A percentile compares a stretch with the other conserved stretches of the same genome.
Conservation (phyloP, 2,797 vertebrate species). For the Heterohyrax brucei region DNA sequence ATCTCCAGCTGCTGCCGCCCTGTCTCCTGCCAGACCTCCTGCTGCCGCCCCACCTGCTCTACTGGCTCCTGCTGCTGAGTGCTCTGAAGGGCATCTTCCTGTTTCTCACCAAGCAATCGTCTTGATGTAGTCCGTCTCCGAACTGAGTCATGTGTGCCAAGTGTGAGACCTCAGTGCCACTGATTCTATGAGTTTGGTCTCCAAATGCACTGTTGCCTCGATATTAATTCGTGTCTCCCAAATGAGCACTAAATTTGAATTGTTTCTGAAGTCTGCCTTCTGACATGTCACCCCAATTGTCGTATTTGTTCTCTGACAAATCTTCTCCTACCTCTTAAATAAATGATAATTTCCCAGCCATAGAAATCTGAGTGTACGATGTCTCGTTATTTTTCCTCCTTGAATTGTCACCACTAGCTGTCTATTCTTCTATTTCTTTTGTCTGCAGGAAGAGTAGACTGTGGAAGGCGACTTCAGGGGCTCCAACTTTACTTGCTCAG, state of each 20-base stretch:
- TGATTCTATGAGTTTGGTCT: background rate
- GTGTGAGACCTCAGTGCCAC: background rate
- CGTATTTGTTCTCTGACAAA: background rate
- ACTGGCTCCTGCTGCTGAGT: constrained; percentile 64
- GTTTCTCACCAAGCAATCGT: background rate
- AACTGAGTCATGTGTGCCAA: background rate
- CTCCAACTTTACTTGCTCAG: background rate
- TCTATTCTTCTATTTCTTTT: background rate
- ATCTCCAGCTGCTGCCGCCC: background rate
- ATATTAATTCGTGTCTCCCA: background rate
- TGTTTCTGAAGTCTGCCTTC: background rate
- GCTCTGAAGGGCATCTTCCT: fast-evolving
- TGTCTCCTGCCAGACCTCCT: too few relatives aligned
- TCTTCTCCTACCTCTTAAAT: constrained; percentile 63
- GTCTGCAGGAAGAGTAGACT: background rate
- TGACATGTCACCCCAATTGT: background rate
- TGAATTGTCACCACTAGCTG: background rate
- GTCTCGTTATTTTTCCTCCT: constrained; percentile 37
- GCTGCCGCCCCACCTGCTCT: too few relatives aligned
- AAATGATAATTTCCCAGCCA: constrained; percentile 51
- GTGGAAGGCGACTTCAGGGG: fast-evolving
- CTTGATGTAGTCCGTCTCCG: background rate
- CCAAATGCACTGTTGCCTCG: background rate
- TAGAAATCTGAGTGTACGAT: background rate
- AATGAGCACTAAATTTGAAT: background rate